A percentile compares a stretch with the other conserved stretches of the same genome.
These are phyloP conservation scores for Megalurothrips usitatus DNA, from an alignment of 2,888 invertebrate species.

Conservation along the genomic window DNA sequence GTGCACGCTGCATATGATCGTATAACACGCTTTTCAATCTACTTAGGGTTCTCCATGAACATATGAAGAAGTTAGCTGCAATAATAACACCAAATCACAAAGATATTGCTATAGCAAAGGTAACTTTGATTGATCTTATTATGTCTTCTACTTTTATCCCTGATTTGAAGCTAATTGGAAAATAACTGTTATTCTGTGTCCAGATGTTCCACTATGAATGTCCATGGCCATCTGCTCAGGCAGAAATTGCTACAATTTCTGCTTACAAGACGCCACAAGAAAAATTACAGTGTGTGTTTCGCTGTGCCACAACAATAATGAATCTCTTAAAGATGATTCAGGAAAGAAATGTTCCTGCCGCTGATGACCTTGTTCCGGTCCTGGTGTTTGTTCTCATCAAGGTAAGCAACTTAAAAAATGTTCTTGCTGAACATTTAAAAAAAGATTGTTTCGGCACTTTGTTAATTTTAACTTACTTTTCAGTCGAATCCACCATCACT, in stretches of 20 bases:
- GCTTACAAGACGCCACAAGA: constrained; percentile 88
- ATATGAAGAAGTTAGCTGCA: constrained; percentile 75
- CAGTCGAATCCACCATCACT: constrained; percentile 92
- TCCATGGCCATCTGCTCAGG: constrained; percentile 94
- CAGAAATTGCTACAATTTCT: constrained; percentile 79
- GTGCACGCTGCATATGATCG: too few relatives aligned
- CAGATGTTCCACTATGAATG: constrained; percentile 78
- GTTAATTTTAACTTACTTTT: constrained; percentile 37
- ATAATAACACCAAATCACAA: constrained; percentile 74
- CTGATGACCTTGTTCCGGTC: constrained; percentile 95
- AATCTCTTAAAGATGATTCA: constrained; percentile 84
- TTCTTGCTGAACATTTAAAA: constrained; percentile 18
- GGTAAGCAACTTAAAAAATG: constrained; percentile 50
- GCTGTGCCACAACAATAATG: constrained; percentile 91
- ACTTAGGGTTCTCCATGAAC: constrained; percentile 74
- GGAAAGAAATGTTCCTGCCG: constrained; percentile 70
- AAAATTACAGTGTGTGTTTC: constrained; percentile 75
- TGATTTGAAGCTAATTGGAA: constrained; percentile 1
- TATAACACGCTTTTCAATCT: constrained; percentile 29
- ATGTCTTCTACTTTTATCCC: neutral
- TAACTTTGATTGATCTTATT: constrained; percentile 37
- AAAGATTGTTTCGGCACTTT: neutral
- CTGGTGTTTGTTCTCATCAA: constrained; percentile 94
- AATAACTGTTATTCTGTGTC: constrained; percentile 32
- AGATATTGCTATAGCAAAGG: constrained; percentile 73